Evolutionary conservation across 2,888 invertebrate genomes (phyloP).

Genomic region (Harpalus rufipes): DNA sequence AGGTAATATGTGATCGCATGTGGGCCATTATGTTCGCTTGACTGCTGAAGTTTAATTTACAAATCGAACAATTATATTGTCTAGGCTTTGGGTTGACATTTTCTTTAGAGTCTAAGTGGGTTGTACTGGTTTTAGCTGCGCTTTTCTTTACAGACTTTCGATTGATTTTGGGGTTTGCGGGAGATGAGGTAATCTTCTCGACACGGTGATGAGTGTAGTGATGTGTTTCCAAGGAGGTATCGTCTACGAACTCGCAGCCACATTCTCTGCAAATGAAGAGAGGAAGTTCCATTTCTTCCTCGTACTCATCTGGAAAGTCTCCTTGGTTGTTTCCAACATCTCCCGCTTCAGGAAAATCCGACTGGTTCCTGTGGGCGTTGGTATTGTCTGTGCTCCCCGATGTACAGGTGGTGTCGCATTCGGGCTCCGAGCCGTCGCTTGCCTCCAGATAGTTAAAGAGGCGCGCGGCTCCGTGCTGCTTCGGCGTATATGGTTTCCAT

Average conservation of each 20-base stretch:
- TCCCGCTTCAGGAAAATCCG: conserved; percentile 84
- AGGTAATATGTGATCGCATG: conserved; percentile 77
- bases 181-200: conserved; percentile 75
- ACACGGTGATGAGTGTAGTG: conserved; percentile 77
- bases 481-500: conserved; percentile 74
- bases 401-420: conserved; percentile 75
- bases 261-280: conserved; percentile 79
- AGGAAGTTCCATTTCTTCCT: conserved; percentile 77
- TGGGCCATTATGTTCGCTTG: conserved; percentile 78
- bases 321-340: conserved; percentile 76
- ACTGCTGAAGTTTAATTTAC: conserved; percentile 76
- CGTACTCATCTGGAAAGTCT: conserved; percentile 74
- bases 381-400: conserved; percentile 75
- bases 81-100: conserved; percentile 75
- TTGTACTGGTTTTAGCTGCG: conserved; percentile 68
- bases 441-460: conserved; percentile 88
- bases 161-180: conserved; percentile 76
- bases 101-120: conserved; percentile 73
- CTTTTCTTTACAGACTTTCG: conserved; percentile 67
- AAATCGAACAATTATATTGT: conserved; percentile 77
- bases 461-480: conserved; percentile 82
- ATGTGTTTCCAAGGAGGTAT: conserved; percentile 78
- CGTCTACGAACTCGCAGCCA: conserved; percentile 80
- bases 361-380: conserved; percentile 75
- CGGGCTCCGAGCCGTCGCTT: conserved; percentile 84